phyloP scores from a whole-genome alignment of 2,888 invertebrate genomes.

The Ochropacha duplaris region DNA sequence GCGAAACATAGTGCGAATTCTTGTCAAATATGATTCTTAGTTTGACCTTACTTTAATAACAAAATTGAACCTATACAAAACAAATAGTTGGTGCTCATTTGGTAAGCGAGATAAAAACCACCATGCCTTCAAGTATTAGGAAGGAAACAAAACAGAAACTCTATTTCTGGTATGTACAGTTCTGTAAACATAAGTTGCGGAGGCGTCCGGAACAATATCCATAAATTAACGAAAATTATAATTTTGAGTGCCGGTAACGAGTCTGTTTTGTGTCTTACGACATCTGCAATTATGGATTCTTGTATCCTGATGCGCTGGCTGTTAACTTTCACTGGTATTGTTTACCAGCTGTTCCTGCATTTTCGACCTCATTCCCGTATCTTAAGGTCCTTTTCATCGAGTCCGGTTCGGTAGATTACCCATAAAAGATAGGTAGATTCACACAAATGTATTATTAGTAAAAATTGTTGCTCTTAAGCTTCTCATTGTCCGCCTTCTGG shows the following conservation, averaged over 20 bases:
- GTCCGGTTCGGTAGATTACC: too few relatives aligned
- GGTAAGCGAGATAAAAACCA: neutral
- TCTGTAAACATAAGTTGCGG: conserved; percentile 23
- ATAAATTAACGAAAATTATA: conserved; percentile 29
- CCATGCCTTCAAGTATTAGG: conserved; percentile 9
- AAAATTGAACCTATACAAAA: too few relatives aligned
- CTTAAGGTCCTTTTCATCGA: too few relatives aligned
- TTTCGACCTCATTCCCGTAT: neutral
- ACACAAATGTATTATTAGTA: neutral
- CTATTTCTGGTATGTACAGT: conserved; percentile 27
- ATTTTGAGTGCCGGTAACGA: conserved; percentile 12
- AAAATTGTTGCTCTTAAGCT: neutral
- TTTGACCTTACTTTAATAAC: too few relatives aligned
- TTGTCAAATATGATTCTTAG: too few relatives aligned
- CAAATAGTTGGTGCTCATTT: too few relatives aligned
- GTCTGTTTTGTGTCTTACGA: conserved; percentile 16
- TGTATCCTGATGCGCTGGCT: neutral
- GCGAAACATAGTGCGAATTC: too few relatives aligned
- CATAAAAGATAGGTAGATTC: too few relatives aligned
- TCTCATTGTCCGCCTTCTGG: too few relatives aligned
- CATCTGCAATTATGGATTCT: neutral
- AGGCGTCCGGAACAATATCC: conserved; percentile 26
- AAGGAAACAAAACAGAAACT: conserved; percentile 31
- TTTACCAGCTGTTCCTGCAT: neutral
- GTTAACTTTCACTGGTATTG: neutral